Conservation (phyloP, 1,140 invertebrate genomes). For the Meteorus sp. region DNA sequence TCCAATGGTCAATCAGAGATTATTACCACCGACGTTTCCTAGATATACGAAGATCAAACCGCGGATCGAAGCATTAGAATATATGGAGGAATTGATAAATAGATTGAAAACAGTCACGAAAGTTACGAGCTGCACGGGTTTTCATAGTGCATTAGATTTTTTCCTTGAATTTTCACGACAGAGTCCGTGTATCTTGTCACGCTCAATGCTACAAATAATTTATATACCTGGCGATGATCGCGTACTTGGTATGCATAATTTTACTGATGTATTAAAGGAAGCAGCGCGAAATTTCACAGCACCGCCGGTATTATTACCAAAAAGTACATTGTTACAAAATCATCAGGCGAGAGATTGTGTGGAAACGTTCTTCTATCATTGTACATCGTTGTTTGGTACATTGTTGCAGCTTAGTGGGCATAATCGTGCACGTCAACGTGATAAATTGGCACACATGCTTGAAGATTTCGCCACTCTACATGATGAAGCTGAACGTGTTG, state of each 20-base stretch:
- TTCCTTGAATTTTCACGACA: conserved; percentile 87
- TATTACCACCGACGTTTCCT: conserved; percentile 96
- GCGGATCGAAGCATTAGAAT: conserved; percentile 78
- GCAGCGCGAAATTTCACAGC: conserved; percentile 85
- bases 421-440: conserved; percentile 90
- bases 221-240: conserved; percentile 66
- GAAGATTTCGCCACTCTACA: conserved; percentile 90
- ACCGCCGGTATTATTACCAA: conserved; percentile 78
- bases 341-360: conserved; percentile 81
- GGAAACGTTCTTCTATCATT: conserved; percentile 86
- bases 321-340: conserved; percentile 66
- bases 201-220: conserved; percentile 85
- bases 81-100: conserved; percentile 80
- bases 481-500: conserved; percentile 93
- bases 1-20: conserved; percentile 90
- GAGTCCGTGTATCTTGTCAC: conserved; percentile 89
- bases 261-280: conserved; percentile 82
- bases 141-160: conserved; percentile 87
- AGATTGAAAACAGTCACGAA: conserved; percentile 81
- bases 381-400: conserved; percentile 83
- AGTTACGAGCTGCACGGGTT: conserved; percentile 76
- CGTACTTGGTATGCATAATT: conserved; percentile 60
- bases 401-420: conserved; percentile 92
- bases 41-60: conserved; percentile 92
- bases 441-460: conserved; percentile 87